Evolutionary conservation across 1,140 invertebrate genomes (phyloP), one percentile per base, ranked within the genome.

Genomic region (Gonatopus flavifemur): DNA sequence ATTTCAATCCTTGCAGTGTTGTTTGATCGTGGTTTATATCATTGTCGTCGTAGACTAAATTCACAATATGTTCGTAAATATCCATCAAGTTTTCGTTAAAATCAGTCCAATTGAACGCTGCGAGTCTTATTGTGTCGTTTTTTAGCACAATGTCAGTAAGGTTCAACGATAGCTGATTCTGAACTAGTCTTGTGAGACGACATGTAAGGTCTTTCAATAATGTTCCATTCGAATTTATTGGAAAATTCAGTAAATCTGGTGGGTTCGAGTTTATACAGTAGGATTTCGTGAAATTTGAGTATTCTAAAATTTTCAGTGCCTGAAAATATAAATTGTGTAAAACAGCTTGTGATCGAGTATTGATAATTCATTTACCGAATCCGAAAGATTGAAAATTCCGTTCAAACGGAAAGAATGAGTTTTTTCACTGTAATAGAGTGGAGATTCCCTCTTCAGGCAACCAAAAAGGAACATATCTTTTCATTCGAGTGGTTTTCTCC

Each of bases 31-130:
- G 52, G 5, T 18, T 4, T 1, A 6, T 5, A 35, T 54, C 15
- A 24, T 52, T 33, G 33, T 73, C 45, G 4, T 65, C 52, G 8
- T 62, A 52, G 1, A 73, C 40, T 25, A 73, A n/a, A 1, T 45
- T 56, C 30, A 73, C 69, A 19, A 76, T 58, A 18, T 74, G 59
- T 1, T 50, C 48, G 43, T 75, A 75, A 61, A 76, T 63, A 25
- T 61, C 54, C n/a, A 73, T 52, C 6, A 60, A 33, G 44, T 66
- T 67, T 24, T 52, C 58, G 56, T 76, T 75, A 39, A 76, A 72
- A 1, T 24, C 22, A 0, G 70, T 74, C 71, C 71, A 75, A 41
- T 74, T 70, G 46, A 71, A 76, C 0, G 46, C 12, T 10, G 43
- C 47, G 21, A 9, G 38, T 20, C 9, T 8, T 37, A 13, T 46